Conservation (phyloP, 2,113 vertebrate species). For the Tetraodon nigroviridis region DNA sequence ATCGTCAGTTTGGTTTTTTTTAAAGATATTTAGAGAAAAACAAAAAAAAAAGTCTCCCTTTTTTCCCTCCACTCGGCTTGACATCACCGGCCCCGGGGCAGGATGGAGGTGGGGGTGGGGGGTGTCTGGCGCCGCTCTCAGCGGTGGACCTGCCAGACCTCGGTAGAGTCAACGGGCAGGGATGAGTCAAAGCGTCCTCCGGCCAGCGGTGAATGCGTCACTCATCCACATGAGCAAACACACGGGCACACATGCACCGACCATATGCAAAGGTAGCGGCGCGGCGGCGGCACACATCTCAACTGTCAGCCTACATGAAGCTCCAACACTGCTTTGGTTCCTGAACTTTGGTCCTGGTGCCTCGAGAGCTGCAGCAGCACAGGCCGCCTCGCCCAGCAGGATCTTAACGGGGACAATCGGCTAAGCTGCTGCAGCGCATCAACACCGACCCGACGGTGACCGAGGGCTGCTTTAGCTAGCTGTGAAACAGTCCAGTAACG, state of each 20-base stretch:
- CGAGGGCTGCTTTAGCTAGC: no score
- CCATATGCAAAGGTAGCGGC: not conserved
- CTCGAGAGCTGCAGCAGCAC: not conserved
- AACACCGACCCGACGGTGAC: not conserved
- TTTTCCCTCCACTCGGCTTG: slow-evolving; percentile 15
- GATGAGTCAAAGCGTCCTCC: slow-evolving; percentile 65
- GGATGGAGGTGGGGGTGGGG: not conserved
- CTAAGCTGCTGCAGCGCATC: not conserved
- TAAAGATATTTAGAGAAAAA: not conserved
- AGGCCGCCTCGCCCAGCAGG: no score
- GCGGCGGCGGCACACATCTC: not conserved
- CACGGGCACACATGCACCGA: not conserved
- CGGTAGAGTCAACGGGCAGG: slow-evolving; percentile 53
- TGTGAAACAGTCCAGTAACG: no score
- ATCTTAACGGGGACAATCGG: not conserved
- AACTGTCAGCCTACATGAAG: not conserved
- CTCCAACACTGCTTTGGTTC: not conserved
- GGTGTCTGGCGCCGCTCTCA: slow-evolving; percentile 40
- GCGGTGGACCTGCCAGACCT: slow-evolving; percentile 61
- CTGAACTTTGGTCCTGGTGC: not conserved
- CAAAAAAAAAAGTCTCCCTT: not conserved
- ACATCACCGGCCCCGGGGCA: slow-evolving; percentile 46
- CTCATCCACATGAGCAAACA: slow-evolving; percentile 27
- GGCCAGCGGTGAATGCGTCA: slow-evolving; percentile 50
- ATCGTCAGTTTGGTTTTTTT: not conserved